These are phyloP conservation scores for Meleagris gallopavo DNA, from an alignment of 2,113 vertebrate genomes.

Conservation along the genomic window DNA sequence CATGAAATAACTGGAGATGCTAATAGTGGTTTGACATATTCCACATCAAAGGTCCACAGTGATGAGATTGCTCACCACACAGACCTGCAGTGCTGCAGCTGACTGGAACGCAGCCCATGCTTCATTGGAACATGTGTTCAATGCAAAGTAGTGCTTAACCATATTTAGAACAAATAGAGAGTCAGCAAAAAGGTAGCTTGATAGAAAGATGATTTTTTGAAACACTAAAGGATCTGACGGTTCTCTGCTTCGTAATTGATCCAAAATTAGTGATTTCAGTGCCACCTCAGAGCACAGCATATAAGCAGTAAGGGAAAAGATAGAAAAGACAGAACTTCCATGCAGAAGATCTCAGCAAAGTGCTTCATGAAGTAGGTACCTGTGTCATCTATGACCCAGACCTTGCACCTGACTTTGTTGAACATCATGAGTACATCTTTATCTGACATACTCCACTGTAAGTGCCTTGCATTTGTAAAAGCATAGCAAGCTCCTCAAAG, in stretches of 20 bases:
- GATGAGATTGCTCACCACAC: background rate
- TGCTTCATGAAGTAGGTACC: fast-evolving
- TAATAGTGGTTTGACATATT: background rate
- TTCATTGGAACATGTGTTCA: fast-evolving
- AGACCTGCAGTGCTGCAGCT: fast-evolving
- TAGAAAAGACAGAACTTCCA: background rate
- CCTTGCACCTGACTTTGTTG: too few species aligned
- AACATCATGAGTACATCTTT: background rate
- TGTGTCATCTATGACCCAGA: background rate
- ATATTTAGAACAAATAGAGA: background rate
- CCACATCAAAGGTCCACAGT: background rate
- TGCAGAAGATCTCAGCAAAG: background rate
- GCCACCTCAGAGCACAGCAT: fast-evolving
- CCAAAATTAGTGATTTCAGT: background rate
- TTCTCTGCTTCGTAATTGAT: background rate
- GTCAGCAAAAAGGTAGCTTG: background rate
- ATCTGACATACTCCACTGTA: background rate
- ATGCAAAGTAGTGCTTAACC: fast-evolving
- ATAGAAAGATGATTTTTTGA: background rate
- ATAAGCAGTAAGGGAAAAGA: background rate
- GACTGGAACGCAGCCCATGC: background rate
- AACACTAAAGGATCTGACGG: background rate
- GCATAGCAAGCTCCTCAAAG: background rate
- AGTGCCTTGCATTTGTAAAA: background rate
- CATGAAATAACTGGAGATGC: background rate